Conservation (phyloP, 2,797 vertebrate genomes). For the Dromococcyx pavoninus region DNA sequence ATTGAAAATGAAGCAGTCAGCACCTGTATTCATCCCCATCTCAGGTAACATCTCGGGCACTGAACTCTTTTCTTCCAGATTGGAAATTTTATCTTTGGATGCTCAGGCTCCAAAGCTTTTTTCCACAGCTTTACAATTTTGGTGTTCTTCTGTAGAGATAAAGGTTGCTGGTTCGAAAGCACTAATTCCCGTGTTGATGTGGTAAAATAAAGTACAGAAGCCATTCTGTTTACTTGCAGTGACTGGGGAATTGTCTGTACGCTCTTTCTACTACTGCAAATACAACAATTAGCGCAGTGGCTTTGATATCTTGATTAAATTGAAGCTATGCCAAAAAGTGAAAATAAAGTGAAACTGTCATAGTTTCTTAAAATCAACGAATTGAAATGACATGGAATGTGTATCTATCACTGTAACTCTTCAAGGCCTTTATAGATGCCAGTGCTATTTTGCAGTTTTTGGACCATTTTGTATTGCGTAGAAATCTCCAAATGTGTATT, state of each 20-base stretch:
- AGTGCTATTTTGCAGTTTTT: background rate
- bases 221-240: background rate
- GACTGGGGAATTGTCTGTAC: background rate
- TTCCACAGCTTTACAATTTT: background rate
- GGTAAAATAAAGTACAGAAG: background rate
- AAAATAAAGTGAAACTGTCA: background rate
- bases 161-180: background rate
- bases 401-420: background rate
- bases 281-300: background rate
- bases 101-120: background rate
- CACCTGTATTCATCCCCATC: conserved; percentile 87
- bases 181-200: background rate
- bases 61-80: background rate
- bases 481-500: background rate
- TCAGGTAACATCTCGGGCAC: conserved; percentile 79
- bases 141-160: background rate
- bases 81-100: background rate
- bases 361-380: background rate
- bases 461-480: background rate
- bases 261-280: background rate
- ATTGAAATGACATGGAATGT: background rate
- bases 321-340: background rate
- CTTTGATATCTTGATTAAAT: background rate
- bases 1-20: conserved; percentile 84
- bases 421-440: background rate